These are phyloP conservation scores for Ageneiosus marmoratus DNA, from an alignment of 2,113 vertebrate species.

Conservation along the genomic window DNA sequence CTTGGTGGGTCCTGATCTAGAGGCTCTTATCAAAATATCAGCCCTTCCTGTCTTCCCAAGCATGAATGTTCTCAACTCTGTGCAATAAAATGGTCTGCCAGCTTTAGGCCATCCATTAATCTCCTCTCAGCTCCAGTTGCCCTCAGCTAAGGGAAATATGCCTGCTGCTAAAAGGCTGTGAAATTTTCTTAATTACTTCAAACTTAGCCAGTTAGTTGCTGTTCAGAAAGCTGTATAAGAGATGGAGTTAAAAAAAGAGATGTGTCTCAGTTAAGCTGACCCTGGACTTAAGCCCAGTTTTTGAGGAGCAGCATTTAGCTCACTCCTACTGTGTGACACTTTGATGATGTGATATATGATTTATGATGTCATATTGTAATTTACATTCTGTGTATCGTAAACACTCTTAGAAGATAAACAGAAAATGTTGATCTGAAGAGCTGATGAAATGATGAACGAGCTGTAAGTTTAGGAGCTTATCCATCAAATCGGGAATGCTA, in stretches of 20 bases:
- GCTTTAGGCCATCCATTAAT: not conserved
- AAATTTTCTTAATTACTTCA: not conserved
- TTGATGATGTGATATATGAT: not conserved
- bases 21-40: slow-evolving; percentile 28
- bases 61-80: not conserved
- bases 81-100: not conserved
- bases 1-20: not conserved
- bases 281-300: not conserved
- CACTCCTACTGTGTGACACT: not conserved
- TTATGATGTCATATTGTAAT: not conserved
- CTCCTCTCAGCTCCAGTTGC: not conserved
- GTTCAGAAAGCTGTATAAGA: not conserved
- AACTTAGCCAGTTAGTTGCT: not conserved
- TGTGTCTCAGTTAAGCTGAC: not conserved
- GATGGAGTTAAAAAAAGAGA: not conserved
- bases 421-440: not conserved
- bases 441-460: too few relatives aligned
- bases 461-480: too few relatives aligned
- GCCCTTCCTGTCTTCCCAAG: slow-evolving; percentile 23
- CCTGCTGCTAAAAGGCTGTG: not conserved
- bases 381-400: not conserved
- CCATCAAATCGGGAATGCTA: too few relatives aligned
- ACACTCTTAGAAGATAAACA: not conserved
- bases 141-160: not conserved
- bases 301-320: not conserved